Conservation (phyloP, 2,888 invertebrate genomes). For the Agrypnus murinus region DNA sequence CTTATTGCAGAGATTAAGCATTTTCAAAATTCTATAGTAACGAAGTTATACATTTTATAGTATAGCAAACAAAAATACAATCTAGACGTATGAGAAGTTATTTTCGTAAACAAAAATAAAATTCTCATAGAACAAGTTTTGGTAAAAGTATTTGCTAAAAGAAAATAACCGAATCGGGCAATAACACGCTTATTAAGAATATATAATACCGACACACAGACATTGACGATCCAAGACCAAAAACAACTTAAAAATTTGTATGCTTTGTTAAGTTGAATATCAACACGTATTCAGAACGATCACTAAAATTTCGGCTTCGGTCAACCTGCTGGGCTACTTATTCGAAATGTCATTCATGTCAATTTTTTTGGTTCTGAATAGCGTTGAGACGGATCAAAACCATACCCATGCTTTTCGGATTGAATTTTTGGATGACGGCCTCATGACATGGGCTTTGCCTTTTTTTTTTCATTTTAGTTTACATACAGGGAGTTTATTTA, state of each 20-base stretch:
- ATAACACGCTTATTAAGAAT: slow-evolving; percentile 45
- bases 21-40: too few relatives aligned
- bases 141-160: slow-evolving; percentile 32
- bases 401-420: slow-evolving; percentile 33
- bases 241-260: slow-evolving; percentile 47
- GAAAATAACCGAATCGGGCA: slow-evolving; percentile 42
- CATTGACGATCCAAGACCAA: slow-evolving; percentile 27
- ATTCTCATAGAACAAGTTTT: slow-evolving; percentile 19
- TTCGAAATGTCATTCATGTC: slow-evolving; percentile 57
- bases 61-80: too few relatives aligned
- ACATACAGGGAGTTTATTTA: slow-evolving; percentile 18
- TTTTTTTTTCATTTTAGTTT: slow-evolving; percentile 20
- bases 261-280: slow-evolving; percentile 55
- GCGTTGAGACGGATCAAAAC: slow-evolving; percentile 42
- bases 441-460: slow-evolving; percentile 36
- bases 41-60: too few relatives aligned
- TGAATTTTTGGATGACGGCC: slow-evolving; percentile 44
- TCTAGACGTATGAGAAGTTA: too few relatives aligned
- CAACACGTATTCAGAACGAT: slow-evolving; percentile 57
- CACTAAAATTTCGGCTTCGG: slow-evolving; percentile 50
- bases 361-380: slow-evolving; percentile 46
- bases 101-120: background rate
- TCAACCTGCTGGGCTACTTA: slow-evolving; percentile 56
- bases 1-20: too few relatives aligned
- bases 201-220: slow-evolving; percentile 35